Evolutionary conservation across 1,140 invertebrate genomes (phyloP), one percentile per base, ranked within the genome.

Genomic region (Elymnias hypermnestra): DNA sequence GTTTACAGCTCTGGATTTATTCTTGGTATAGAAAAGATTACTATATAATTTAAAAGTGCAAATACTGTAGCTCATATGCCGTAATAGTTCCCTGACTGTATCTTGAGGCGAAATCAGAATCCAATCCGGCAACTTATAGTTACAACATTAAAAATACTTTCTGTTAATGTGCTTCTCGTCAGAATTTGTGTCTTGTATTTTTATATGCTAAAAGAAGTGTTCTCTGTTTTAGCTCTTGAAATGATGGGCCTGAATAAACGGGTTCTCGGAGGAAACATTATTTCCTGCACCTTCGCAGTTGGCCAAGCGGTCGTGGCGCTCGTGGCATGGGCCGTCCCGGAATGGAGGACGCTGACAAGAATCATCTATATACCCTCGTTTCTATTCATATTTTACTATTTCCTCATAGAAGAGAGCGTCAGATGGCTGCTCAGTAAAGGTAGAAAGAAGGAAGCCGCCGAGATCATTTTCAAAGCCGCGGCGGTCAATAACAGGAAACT

Each of bases 261-360:
- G 46, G 92, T 94, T 0, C 72, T 94, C 2, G 92, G 90, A 33
- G 92, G 92, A 8, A 91, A 92, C 7, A 71, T 94, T 0, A 90
- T 93, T 2, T 91, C 91, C 8, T 88, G 89, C 36, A 91, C 90
- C 45, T 94, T 92, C 68, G 92, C 93, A 0, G 35, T 94, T 1
- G 94, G 94, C 0, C 90, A 93, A 57, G 90, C 91, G 18, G 45
- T 90, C 5, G 77, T 93, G 29, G 93, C 92, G 25, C 63, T 91
- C 7, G 70, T 90, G 1, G 93, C 93, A 2, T 94, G 90, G 87
- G 87, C 88, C 25, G 72, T 91, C 3, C 89, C 88, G n/a, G 88
- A 93, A 53, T 96, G 94, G 94, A 86, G 93, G 18, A 74, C 78
- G 9, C 66, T 94, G n/a, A 88, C 93, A 6, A 87, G 92, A 12